phyloP scores from a whole-genome alignment of 2,888 invertebrate species.

The Pollenia griseotomentosa region DNA sequence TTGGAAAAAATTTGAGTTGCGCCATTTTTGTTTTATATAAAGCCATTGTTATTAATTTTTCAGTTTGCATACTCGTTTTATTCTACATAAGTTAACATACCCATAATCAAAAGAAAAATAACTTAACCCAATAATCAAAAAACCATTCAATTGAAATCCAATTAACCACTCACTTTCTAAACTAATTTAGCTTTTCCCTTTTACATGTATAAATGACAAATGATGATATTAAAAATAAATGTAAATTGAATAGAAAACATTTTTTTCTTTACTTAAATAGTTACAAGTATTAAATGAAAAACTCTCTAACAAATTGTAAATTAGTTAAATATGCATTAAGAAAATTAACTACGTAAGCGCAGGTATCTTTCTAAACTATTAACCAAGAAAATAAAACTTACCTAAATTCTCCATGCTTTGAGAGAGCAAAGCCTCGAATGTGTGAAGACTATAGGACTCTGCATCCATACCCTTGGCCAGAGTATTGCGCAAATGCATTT shows the following conservation, averaged over 20 bases:
- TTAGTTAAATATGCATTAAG: slow-evolving; percentile 45
- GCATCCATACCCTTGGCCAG: slow-evolving; percentile 97
- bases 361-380: not conserved
- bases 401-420: slow-evolving; percentile 98
- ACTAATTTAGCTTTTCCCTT: not conserved
- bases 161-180: slow-evolving; percentile 27
- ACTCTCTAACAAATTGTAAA: slow-evolving; percentile 37
- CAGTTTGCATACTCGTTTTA: no score
- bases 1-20: no score
- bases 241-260: slow-evolving; percentile 5
- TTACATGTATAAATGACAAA: not conserved
- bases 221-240: slow-evolving; percentile 4
- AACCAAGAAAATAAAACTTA: slow-evolving; percentile 80
- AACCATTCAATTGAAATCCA: slow-evolving; percentile 2
- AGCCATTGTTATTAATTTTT: no score
- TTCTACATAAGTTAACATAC: no score
- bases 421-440: slow-evolving; percentile 95
- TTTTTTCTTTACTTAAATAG: not conserved
- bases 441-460: slow-evolving; percentile 96
- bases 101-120: not conserved
- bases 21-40: no score
- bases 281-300: slow-evolving; percentile 8
- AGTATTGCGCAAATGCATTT: slow-evolving; percentile 96
- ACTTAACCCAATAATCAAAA: not conserved
- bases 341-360: slow-evolving; percentile 47